phyloP scores from a whole-genome alignment of 37 sponge, comb jelly and placozoan genomes.

The Eunapius fragilis region DNA sequence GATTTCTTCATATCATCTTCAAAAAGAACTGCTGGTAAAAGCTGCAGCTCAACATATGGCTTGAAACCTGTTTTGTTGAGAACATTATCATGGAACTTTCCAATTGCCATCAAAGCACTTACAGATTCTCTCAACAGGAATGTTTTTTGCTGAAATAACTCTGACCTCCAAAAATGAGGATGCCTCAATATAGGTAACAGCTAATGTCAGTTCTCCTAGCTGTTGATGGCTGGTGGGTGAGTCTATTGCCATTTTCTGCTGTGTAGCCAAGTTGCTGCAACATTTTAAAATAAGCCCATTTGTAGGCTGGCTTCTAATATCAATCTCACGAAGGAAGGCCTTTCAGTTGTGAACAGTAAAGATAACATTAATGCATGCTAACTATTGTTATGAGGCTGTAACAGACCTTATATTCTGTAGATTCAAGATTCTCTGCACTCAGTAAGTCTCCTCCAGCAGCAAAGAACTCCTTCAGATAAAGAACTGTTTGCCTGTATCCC shows the following conservation, averaged over 20 bases:
- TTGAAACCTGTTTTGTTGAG: neutral
- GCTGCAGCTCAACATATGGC: constrained; percentile 41
- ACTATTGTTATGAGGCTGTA: neutral
- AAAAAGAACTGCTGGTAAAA: constrained; percentile 28
- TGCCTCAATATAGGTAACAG: neutral
- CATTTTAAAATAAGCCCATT: neutral
- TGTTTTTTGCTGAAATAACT: neutral
- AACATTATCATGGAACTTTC: neutral
- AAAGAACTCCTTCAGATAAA: constrained; percentile 41
- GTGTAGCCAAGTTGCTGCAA: neutral
- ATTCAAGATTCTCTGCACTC: constrained; percentile 3
- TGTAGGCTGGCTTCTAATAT: neutral
- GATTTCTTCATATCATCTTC: neutral
- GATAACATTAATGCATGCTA: neutral
- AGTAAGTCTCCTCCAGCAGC: constrained; percentile 54
- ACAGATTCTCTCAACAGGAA: neutral
- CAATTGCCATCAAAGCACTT: neutral
- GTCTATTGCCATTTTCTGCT: neutral
- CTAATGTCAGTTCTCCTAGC: neutral
- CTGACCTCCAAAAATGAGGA: neutral
- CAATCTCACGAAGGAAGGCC: neutral
- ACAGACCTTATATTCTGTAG: constrained; percentile 21
- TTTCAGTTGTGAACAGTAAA: neutral
- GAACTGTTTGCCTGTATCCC: neutral
- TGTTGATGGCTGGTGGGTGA: neutral